Conservation (phyloP, 2,888 invertebrate species). For the Antitype chi region DNA sequence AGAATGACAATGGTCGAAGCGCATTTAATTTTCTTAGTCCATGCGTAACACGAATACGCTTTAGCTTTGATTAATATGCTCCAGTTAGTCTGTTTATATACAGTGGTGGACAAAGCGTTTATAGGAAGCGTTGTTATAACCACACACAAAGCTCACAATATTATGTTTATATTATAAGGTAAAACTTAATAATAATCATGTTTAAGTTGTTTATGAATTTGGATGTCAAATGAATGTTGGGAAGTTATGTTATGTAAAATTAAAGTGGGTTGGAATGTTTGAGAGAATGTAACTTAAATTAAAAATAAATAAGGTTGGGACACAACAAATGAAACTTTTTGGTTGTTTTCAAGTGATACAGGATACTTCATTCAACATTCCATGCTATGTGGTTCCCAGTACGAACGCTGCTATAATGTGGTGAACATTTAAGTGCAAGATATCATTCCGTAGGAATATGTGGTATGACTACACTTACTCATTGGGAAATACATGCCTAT, state of each 20-base stretch:
- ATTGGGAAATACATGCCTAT: slow-evolving; percentile 70
- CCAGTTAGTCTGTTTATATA: slow-evolving; percentile 66
- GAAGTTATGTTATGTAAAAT: slow-evolving; percentile 25
- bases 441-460: slow-evolving; percentile 76
- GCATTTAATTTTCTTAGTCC: slow-evolving; percentile 56
- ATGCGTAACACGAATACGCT: slow-evolving; percentile 61
- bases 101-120: slow-evolving; percentile 63
- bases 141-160: slow-evolving; percentile 83
- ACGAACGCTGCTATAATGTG: slow-evolving; percentile 78
- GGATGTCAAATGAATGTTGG: slow-evolving; percentile 58
- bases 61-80: slow-evolving; percentile 63
- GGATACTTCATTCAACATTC: slow-evolving; percentile 82
- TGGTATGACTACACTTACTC: slow-evolving; percentile 73
- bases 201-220: slow-evolving; percentile 39
- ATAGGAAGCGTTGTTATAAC: slow-evolving; percentile 76
- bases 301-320: slow-evolving; percentile 31
- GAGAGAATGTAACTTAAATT: slow-evolving; percentile 37
- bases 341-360: slow-evolving; percentile 49
- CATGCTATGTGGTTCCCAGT: slow-evolving; percentile 81
- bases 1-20: slow-evolving; percentile 17
- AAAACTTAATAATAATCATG: slow-evolving; percentile 57
- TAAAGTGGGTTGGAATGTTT: slow-evolving; percentile 22
- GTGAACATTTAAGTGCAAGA: slow-evolving; percentile 81
- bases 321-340: slow-evolving; percentile 34
- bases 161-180: slow-evolving; percentile 52